phyloP scores from a whole-genome alignment of 2,888 invertebrate species.

The Phania funesta region DNA sequence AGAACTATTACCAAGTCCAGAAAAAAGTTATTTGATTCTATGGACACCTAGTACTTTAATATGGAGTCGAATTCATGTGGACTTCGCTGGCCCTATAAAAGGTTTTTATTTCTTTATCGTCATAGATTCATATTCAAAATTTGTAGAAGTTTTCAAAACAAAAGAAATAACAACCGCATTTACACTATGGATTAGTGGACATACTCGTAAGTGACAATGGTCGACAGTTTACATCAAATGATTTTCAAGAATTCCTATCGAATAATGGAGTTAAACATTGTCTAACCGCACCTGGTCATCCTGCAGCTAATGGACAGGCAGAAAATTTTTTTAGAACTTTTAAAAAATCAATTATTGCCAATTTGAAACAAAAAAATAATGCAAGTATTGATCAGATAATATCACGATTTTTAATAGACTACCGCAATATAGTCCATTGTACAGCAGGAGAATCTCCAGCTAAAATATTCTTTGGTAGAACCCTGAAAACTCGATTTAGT shows the following conservation, averaged over 20 bases:
- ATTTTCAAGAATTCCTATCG: too few species aligned
- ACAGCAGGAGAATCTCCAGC: constrained; percentile 5
- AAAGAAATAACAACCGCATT: not conserved
- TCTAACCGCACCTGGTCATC: too few species aligned
- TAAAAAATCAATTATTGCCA: too few species aligned
- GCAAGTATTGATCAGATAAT: not conserved
- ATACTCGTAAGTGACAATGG: not conserved
- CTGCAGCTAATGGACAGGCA: too few species aligned
- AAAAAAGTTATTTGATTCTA: not conserved
- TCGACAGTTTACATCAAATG: not conserved
- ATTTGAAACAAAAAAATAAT: too few species aligned
- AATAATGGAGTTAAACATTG: too few species aligned
- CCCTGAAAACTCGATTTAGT: too few species aligned
- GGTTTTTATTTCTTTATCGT: not conserved
- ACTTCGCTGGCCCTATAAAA: not conserved
- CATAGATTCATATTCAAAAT: not conserved
- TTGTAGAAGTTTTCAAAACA: not conserved
- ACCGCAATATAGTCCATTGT: not conserved
- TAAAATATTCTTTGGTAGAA: not conserved
- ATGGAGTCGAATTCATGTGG: not conserved
- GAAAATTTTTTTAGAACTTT: too few species aligned
- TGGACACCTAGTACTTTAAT: not conserved
- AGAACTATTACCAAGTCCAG: not conserved
- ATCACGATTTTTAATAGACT: not conserved
- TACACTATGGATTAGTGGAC: not conserved